Base-by-base conservation (phyloP, 2,888 invertebrate genomes). In the Argyresthia albistria region DNA sequence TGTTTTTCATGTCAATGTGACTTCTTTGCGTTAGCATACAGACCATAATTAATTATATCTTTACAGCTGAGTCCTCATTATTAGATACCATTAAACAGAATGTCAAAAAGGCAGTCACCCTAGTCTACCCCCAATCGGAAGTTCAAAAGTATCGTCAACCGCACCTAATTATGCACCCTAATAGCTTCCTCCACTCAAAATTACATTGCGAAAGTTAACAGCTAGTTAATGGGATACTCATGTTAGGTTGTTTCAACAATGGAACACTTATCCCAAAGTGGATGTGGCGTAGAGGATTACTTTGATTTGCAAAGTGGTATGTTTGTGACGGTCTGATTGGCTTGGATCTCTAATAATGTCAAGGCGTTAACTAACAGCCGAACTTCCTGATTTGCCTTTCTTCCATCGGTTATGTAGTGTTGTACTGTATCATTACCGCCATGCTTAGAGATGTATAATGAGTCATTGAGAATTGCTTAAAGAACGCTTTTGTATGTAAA, bases 161-260 rank as follows among this genome's bases (percentile, higher is more conserved):
- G 60, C 75, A 76, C 72, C 80, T 79, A 80, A 84, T 84, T 78
- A 81, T 76, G 70, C 61, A 59, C 56, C 56, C 63, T 67, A 64
- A 76, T 70, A 65, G 66, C 69, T 83, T 82, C 83, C 82, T 74
- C 76, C 69, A 71, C 70, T 73, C 69, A 67, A 60, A 66, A 60
- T 53, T 65, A 60, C 65, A 66, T 64, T 64, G 62, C 59, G 59
- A 62, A 62, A 59, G 56, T 61, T 60, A 57, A 57, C 57, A 60
- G 54, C 56, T 53, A 54, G 54, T 54, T 67, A 78, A 77, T 78
- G 76, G 60, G 56, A 60, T 59, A 70, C 61, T 61, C 70, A 55
- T 77, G 78, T 76, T 56, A 52, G 1, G n/a, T 3, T 11, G 16
- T 15, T 9, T 39, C 11, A 16, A 47, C 47, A 47, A 47, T 35